phyloP scores from a whole-genome alignment of 1,140 invertebrate species.

The Elysia chlorotica region DNA sequence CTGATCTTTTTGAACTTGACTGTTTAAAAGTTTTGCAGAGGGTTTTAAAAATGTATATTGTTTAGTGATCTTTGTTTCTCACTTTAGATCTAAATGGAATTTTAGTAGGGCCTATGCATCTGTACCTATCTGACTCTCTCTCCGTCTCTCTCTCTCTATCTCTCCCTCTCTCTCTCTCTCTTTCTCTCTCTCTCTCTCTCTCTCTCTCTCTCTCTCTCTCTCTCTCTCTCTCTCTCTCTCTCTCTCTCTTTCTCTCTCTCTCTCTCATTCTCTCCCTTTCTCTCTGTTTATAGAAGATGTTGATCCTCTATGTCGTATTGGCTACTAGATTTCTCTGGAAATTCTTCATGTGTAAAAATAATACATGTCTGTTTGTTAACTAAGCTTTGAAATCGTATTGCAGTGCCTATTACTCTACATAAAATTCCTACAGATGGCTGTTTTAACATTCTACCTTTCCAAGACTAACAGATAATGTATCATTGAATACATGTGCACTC shows the following conservation, averaged over 20 bases:
- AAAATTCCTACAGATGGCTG: no score
- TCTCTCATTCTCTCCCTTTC: not conserved
- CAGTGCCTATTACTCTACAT: no score
- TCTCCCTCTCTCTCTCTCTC: not conserved
- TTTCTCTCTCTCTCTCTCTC: not conserved
- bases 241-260: not conserved
- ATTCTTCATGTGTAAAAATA: no score
- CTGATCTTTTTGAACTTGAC: not conserved
- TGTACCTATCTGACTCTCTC: not conserved
- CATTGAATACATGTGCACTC: no score
- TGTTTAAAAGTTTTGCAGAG: not conserved
- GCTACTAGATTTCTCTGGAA: no score
- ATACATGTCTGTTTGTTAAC: no score
- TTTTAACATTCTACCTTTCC: no score
- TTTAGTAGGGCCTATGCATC: not conserved
- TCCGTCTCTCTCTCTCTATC: not conserved
- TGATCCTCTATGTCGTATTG: no score
- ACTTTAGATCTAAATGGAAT: not conserved
- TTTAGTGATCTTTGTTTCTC: not conserved
- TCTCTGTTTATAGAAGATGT: not conserved
- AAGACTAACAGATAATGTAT: no score
- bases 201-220: not conserved
- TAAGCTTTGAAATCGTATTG: no score
- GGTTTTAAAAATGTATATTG: not conserved
- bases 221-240: not conserved